Evolutionary conservation across 2,888 invertebrate species (phyloP).

Genomic region (Merodon equestris): DNA sequence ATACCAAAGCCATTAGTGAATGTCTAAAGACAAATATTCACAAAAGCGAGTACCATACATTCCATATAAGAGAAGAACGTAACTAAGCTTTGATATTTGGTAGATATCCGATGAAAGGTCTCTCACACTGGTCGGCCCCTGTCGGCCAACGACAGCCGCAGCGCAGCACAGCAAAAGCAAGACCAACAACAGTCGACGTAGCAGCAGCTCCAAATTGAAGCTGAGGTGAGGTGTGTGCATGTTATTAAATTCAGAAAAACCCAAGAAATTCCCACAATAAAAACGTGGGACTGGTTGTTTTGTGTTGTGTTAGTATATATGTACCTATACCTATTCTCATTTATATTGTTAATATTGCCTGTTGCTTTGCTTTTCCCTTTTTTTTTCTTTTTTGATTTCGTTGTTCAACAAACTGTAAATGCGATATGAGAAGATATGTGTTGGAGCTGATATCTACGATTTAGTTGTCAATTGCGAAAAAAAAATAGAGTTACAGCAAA

Average conservation of each 20-base stretch:
- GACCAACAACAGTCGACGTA: too few species aligned
- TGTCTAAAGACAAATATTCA: too few species aligned
- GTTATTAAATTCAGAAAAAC: conserved; percentile 78
- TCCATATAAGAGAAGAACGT: neutral
- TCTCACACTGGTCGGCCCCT: conserved; percentile 50
- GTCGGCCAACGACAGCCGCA: conserved; percentile 13
- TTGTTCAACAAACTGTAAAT: conserved; percentile 62
- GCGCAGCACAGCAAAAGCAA: too few species aligned
- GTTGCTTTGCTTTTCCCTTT: conserved; percentile 13
- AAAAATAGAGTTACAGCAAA: conserved; percentile 27
- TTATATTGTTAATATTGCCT: conserved; percentile 26
- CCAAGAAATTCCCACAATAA: conserved; percentile 79
- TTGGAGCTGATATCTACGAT: conserved; percentile 16
- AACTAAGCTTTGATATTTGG: conserved; percentile 40
- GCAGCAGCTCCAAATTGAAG: neutral
- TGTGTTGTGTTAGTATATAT: conserved; percentile 18
- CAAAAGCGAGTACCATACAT: conserved; percentile 24
- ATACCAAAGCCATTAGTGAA: neutral
- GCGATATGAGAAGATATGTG: conserved; percentile 35
- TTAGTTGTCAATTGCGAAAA: conserved; percentile 52
- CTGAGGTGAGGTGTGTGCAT: conserved; percentile 58
- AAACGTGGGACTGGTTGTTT: conserved; percentile 64
- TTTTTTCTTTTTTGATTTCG: conserved; percentile 4
- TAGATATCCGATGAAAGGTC: conserved; percentile 47
- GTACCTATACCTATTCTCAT: neutral